phyloP scores from a whole-genome alignment of 1,140 invertebrate genomes.

The Bombus sylvicola region DNA sequence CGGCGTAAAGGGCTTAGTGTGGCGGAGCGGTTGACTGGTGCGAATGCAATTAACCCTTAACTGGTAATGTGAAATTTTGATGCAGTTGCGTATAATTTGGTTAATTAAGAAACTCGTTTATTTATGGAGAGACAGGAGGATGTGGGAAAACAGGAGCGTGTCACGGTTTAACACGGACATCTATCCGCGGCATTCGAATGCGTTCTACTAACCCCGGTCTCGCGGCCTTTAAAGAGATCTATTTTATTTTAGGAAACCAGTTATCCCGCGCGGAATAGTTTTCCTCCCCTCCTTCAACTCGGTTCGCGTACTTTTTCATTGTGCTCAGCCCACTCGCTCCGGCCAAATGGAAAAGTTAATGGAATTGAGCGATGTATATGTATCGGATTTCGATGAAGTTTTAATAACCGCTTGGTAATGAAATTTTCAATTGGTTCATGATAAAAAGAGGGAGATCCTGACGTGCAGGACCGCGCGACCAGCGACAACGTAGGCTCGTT shows the following conservation, averaged over 20 bases:
- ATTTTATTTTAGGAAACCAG: slow-evolving; percentile 26
- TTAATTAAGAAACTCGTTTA: slow-evolving; percentile 68
- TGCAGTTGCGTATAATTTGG: slow-evolving; percentile 67
- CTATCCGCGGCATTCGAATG: slow-evolving; percentile 32
- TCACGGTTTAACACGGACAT: slow-evolving; percentile 13
- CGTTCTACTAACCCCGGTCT: slow-evolving; percentile 6
- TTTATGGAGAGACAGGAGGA: slow-evolving; percentile 11
- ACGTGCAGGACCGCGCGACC: neutral
- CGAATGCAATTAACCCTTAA: slow-evolving; percentile 70
- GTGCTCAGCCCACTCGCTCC: neutral
- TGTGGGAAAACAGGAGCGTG: slow-evolving; percentile 30
- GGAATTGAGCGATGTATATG: slow-evolving; percentile 27
- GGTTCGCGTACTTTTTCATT: slow-evolving; percentile 12
- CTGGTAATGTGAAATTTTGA: slow-evolving; percentile 68
- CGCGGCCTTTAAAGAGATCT: slow-evolving; percentile 7
- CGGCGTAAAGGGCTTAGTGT: slow-evolving; percentile 64
- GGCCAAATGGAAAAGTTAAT: slow-evolving; percentile 54
- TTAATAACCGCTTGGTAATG: slow-evolving; percentile 53
- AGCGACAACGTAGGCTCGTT: neutral
- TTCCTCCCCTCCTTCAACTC: neutral
- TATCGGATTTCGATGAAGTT: slow-evolving; percentile 54
- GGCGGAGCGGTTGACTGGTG: slow-evolving; percentile 62
- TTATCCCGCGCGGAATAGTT: slow-evolving; percentile 17
- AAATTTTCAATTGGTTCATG: slow-evolving; percentile 44
- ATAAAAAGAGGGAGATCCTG: slow-evolving; percentile 6